Evolutionary conservation across 2,888 invertebrate genomes (phyloP).

Genomic region (Trachelus troglodyta): DNA sequence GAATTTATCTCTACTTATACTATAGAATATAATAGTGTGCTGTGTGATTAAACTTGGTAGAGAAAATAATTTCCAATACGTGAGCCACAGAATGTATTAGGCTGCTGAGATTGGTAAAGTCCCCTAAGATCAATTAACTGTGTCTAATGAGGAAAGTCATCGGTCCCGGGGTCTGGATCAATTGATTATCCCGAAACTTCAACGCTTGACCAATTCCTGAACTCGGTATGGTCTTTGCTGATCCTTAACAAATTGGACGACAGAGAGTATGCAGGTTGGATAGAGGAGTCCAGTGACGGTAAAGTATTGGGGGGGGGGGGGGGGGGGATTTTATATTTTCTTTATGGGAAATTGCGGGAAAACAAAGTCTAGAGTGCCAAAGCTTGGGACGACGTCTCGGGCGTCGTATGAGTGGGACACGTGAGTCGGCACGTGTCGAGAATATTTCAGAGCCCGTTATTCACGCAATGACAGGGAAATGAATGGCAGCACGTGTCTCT

Average conservation of each 20-base stretch:
- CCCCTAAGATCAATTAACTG: background rate
- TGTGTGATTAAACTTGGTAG: background rate
- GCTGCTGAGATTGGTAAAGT: background rate
- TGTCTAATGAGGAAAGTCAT: background rate
- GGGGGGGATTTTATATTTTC: background rate
- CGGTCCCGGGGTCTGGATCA: background rate
- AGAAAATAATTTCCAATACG: background rate
- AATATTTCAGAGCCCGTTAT: conserved; percentile 62
- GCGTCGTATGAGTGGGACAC: conserved; percentile 19
- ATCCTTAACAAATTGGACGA: background rate
- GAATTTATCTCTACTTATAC: too few species aligned
- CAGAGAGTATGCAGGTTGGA: background rate
- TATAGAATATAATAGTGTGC: background rate
- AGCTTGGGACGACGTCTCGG: background rate
- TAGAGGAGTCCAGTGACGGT: background rate
- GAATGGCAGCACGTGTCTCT: conserved; percentile 59
- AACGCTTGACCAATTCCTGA: background rate
- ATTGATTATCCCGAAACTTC: background rate
- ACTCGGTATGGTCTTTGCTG: background rate
- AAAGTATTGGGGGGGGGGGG: background rate
- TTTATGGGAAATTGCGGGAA: background rate
- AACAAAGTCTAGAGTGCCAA: background rate
- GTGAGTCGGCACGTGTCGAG: conserved; percentile 42
- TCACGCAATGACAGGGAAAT: conserved; percentile 65
- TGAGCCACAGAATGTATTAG: background rate